Evolutionary conservation across 2,888 invertebrate species (phyloP).

Genomic region (Philhelius pedissequus): DNA sequence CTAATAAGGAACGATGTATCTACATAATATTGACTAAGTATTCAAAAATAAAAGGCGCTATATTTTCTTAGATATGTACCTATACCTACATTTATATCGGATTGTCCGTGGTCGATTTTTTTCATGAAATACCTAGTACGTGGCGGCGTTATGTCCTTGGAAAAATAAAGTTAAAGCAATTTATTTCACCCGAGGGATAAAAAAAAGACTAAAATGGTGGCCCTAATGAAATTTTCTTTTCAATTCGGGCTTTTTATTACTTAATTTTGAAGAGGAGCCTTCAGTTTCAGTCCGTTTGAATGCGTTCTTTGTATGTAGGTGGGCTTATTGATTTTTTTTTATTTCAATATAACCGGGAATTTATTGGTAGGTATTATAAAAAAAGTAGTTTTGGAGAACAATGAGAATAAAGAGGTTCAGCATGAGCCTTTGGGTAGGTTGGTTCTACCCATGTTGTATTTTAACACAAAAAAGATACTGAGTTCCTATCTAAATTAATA

Average conservation of each 20-base stretch:
- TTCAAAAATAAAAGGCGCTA: neutral
- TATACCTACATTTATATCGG: too few relatives aligned
- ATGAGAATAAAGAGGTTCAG: neutral
- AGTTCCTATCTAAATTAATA: too few relatives aligned
- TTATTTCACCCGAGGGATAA: neutral
- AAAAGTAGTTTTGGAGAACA: neutral
- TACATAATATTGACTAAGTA: too few relatives aligned
- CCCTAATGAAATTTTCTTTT: constrained; percentile 19
- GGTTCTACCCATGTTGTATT: too few relatives aligned
- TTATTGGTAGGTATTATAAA: neutral
- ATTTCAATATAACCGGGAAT: neutral
- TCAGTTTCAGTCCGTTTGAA: neutral
- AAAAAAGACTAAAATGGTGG: neutral
- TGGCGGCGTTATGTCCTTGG: neutral
- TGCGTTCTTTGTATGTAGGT: constrained; percentile 4
- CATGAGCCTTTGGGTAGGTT: neutral
- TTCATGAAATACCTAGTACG: neutral
- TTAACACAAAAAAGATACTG: too few relatives aligned
- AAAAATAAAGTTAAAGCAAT: constrained; percentile 1
- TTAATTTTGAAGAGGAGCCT: constrained; percentile 6
- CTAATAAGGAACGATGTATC: neutral
- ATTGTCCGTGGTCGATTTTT: neutral
- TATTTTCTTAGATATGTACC: neutral
- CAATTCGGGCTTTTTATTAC: constrained; percentile 7
- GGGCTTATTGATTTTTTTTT: constrained; percentile 14